A percentile compares a stretch with the other conserved stretches of the same genome.
Evolutionary conservation across 2,797 vertebrate species (phyloP).

Genomic region (Syngnathus rostellatus): DNA sequence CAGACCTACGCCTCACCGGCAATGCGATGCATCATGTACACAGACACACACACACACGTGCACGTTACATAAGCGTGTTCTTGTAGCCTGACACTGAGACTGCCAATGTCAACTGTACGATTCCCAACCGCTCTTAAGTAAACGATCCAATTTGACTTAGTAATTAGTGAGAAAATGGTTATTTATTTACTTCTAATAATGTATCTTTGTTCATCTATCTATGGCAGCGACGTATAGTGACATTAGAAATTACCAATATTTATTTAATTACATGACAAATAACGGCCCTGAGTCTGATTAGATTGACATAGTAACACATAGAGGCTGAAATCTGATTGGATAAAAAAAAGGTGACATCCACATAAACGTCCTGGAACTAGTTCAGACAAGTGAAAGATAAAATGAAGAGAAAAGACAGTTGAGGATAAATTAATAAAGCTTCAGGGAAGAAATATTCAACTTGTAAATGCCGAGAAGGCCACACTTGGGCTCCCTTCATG

Average conservation of each 20-base stretch:
- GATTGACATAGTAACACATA: too few species aligned
- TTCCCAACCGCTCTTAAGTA: not conserved
- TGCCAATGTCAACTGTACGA: not conserved
- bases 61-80: not conserved
- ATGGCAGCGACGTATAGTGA: too few species aligned
- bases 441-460: too few species aligned
- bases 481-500: not conserved
- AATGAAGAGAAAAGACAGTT: not conserved
- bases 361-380: not conserved
- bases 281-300: too few species aligned
- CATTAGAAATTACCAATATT: too few species aligned
- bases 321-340: not conserved
- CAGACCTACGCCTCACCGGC: slow-evolving; percentile 74
- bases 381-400: not conserved
- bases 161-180: not conserved
- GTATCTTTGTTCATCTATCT: too few species aligned
- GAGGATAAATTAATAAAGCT: not conserved
- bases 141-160: not conserved
- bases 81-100: not conserved
- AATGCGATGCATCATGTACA: slow-evolving; percentile 72
- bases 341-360: not conserved
- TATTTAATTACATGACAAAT: too few species aligned
- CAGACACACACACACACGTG: slow-evolving; percentile 25
- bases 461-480: not conserved
- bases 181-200: not conserved